A percentile compares a stretch with the other conserved stretches of the same genome.
These are phyloP conservation scores for Toxotes lorentzi DNA, from an alignment of 2,797 vertebrate genomes.

Conservation along the genomic window DNA sequence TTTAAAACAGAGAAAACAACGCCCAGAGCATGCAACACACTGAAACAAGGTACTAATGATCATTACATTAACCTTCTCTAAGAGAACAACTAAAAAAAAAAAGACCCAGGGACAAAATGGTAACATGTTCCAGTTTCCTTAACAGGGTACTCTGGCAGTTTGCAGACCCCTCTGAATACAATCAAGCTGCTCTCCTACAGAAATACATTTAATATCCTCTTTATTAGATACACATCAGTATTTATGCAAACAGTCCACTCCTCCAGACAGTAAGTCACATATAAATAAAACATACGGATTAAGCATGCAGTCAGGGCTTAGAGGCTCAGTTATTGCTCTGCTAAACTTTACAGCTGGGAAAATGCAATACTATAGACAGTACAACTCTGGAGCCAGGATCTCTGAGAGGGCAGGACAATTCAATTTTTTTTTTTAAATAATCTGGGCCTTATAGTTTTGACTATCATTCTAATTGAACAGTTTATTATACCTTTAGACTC, in stretches of 20 bases:
- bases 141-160: slow-evolving; percentile 23
- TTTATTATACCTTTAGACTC: background rate
- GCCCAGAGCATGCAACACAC: no score
- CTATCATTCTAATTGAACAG: background rate
- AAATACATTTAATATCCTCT: slow-evolving; percentile 68
- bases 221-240: slow-evolving; percentile 65
- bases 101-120: background rate
- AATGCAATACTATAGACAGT: slow-evolving; percentile 25
- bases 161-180: slow-evolving; percentile 32
- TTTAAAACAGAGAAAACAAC: background rate
- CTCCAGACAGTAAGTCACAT: slow-evolving; percentile 58
- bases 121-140: slow-evolving; percentile 15
- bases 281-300: slow-evolving; percentile 78
- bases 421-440: background rate
- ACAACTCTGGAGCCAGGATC: slow-evolving; percentile 5
- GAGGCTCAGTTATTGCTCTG: slow-evolving; percentile 52
- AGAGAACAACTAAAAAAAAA: slow-evolving; percentile 11
- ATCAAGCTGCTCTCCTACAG: slow-evolving; percentile 28
- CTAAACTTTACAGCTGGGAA: slow-evolving; percentile 45
- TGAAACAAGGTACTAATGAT: background rate
- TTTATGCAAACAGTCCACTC: slow-evolving; percentile 62
- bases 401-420: background rate
- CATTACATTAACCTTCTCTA: slow-evolving; percentile 24
- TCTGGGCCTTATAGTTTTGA: background rate
- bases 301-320: slow-evolving; percentile 43